Conservation (phyloP, 2,888 invertebrate species). For the Cheilosia impressa region DNA sequence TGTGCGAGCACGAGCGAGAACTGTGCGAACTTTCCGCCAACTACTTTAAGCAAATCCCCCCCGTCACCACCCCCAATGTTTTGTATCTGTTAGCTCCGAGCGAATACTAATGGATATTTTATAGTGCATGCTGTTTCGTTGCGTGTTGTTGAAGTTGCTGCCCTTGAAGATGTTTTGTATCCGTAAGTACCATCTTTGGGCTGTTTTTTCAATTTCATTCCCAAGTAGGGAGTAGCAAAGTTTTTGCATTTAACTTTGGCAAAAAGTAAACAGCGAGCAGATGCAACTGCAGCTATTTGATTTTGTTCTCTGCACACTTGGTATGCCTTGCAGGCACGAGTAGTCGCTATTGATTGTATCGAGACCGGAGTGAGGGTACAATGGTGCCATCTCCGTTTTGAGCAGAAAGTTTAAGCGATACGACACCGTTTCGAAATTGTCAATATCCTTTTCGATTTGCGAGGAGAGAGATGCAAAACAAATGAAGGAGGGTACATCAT, state of each 20-base stretch:
- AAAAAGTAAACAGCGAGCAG: constrained; percentile 49
- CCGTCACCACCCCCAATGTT: constrained; percentile 13
- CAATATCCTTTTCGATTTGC: constrained; percentile 60
- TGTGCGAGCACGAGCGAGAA: constrained; percentile 41
- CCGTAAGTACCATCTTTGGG: constrained; percentile 50
- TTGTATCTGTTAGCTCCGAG: constrained; percentile 58
- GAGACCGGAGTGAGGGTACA: neutral
- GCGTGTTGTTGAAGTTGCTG: constrained; percentile 55
- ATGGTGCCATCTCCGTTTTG: constrained; percentile 6
- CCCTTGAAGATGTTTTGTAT: constrained; percentile 58
- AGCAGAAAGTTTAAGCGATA: constrained; percentile 34
- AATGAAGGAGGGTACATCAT: constrained; percentile 17
- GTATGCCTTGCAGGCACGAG: neutral
- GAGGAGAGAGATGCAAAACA: constrained; percentile 11
- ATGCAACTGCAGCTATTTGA: constrained; percentile 3
- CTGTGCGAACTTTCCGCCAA: constrained; percentile 31
- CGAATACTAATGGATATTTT: constrained; percentile 72
- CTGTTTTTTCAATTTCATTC: constrained; percentile 44
- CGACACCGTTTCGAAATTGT: constrained; percentile 44
- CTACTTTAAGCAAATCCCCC: neutral
- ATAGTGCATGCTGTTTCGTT: constrained; percentile 70
- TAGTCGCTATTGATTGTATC: constrained; percentile 29
- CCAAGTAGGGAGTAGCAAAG: constrained; percentile 21
- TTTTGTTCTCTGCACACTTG: neutral
- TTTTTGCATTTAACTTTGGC: constrained; percentile 63